Evolutionary conservation across 2,888 invertebrate species (phyloP).

Genomic region (Mermis nigrescens): DNA sequence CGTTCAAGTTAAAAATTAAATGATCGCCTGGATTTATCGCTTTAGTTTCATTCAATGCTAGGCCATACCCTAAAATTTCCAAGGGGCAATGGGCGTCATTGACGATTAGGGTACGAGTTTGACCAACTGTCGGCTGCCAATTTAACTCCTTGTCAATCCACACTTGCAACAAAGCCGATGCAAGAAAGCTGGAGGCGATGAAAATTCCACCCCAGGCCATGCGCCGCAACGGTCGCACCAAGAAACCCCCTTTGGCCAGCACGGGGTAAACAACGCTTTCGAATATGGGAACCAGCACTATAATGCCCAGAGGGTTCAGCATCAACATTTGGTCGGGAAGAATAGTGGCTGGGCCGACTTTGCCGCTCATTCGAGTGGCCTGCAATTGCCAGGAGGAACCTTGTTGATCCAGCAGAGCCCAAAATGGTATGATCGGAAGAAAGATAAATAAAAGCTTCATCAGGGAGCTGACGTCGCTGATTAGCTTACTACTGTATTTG

Average conservation of each 20-base stretch:
- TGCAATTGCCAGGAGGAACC: slow-evolving; percentile 17
- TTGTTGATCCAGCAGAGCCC: slow-evolving; percentile 39
- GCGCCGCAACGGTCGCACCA: slow-evolving; percentile 58
- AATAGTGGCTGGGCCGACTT: slow-evolving; percentile 24
- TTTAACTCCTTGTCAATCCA: not conserved
- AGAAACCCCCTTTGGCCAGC: slow-evolving; percentile 27
- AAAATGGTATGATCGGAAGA: slow-evolving; percentile 38
- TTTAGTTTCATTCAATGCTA: too few relatives aligned
- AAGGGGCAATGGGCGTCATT: not conserved
- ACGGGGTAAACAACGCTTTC: slow-evolving; percentile 36
- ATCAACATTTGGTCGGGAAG: slow-evolving; percentile 84
- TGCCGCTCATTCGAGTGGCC: slow-evolving; percentile 36
- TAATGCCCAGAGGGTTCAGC: slow-evolving; percentile 36
- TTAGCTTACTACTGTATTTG: slow-evolving; percentile 43
- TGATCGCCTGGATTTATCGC: too few relatives aligned
- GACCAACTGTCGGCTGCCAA: not conserved
- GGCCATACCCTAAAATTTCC: too few relatives aligned
- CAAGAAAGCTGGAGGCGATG: slow-evolving; percentile 59
- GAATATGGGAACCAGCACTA: slow-evolving; percentile 37
- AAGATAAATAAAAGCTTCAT: slow-evolving; percentile 34
- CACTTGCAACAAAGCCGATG: slow-evolving; percentile 42
- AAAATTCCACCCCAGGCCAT: slow-evolving; percentile 68
- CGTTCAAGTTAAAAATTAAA: too few relatives aligned
- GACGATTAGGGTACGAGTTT: not conserved
- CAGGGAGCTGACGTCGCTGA: slow-evolving; percentile 32